A percentile compares a stretch with the other conserved stretches of the same genome.
These are phyloP conservation scores for Bradynema listronoti DNA, from an alignment of 1,140 invertebrate species.

Conservation along the genomic window DNA sequence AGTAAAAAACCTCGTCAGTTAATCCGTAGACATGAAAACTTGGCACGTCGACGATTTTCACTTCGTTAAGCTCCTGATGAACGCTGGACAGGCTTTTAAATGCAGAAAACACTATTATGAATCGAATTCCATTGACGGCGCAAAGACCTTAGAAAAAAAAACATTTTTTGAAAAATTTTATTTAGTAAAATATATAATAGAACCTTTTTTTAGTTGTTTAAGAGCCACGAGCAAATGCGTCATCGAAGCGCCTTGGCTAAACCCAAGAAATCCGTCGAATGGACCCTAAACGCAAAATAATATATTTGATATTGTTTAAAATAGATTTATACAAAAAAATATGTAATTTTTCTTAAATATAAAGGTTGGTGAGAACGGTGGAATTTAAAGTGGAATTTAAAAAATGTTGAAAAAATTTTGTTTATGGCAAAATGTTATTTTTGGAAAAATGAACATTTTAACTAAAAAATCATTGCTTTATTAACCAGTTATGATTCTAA, in stretches of 20 bases:
- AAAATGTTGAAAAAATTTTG: no score
- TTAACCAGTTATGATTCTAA: no score
- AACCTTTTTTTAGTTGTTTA: neutral
- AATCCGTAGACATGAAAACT: slow-evolving; percentile 22
- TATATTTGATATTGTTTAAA: neutral
- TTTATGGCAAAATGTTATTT: no score
- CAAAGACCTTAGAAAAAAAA: neutral
- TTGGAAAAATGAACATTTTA: no score
- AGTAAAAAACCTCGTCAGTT: slow-evolving; percentile 7
- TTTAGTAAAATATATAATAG: neutral
- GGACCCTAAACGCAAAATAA: neutral
- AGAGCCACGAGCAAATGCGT: slow-evolving; percentile 2
- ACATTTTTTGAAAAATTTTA: neutral
- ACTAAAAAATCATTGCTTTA: no score
- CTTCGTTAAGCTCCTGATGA: slow-evolving; percentile 1
- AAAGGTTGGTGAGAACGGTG: no score
- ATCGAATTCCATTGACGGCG: neutral
- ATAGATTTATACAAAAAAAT: no score
- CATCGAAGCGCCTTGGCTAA: slow-evolving; percentile 11
- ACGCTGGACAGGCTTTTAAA: slow-evolving; percentile 22
- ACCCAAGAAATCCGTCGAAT: slow-evolving; percentile 13
- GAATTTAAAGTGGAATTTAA: no score
- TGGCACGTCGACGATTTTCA: slow-evolving; percentile 10
- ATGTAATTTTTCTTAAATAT: no score
- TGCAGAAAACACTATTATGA: slow-evolving; percentile 8